Percentiles rank a stretch among this genome's conserved stretches.
Evolutionary conservation across 1,140 invertebrate species (phyloP).

Genomic region (Sycobia sp.): DNA sequence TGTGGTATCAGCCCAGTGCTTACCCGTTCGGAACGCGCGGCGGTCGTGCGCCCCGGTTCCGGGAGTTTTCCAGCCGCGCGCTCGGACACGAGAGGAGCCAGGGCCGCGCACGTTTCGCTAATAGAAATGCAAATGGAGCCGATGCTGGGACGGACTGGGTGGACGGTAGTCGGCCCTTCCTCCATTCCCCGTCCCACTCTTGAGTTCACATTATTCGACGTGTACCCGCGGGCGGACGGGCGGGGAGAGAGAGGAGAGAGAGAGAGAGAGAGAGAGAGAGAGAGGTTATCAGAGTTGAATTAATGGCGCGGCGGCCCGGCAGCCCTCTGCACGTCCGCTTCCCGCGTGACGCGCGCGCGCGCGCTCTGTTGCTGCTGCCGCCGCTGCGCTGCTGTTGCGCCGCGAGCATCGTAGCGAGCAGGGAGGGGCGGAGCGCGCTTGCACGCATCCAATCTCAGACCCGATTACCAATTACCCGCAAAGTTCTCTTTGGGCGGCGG

Average conservation of each 20-base stretch:
- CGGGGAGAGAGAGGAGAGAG: no score
- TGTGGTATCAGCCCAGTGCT: background rate
- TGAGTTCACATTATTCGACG: no score
- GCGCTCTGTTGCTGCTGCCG: no score
- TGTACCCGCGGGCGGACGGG: background rate
- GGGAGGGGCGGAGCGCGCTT: no score
- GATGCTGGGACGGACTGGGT: no score
- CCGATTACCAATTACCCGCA: slow-evolving; percentile 22
- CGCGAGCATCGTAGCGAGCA: background rate
- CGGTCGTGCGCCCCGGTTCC: background rate
- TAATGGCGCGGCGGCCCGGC: background rate
- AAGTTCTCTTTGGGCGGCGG: no score
- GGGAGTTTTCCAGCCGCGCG: background rate
- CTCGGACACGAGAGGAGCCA: background rate
- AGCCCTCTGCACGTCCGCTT: no score
- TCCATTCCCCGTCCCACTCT: no score
- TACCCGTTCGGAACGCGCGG: no score
- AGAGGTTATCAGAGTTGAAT: slow-evolving; percentile 10
- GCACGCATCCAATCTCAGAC: slow-evolving; percentile 13
- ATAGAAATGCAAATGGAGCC: slow-evolving; percentile 30
- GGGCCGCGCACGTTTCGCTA: background rate
- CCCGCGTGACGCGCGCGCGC: no score
- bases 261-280: no score
- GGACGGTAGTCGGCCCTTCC: no score
- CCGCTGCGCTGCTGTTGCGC: background rate